Evolutionary conservation across 2,888 invertebrate species (phyloP).

Genomic region (Drosophila dives): DNA sequence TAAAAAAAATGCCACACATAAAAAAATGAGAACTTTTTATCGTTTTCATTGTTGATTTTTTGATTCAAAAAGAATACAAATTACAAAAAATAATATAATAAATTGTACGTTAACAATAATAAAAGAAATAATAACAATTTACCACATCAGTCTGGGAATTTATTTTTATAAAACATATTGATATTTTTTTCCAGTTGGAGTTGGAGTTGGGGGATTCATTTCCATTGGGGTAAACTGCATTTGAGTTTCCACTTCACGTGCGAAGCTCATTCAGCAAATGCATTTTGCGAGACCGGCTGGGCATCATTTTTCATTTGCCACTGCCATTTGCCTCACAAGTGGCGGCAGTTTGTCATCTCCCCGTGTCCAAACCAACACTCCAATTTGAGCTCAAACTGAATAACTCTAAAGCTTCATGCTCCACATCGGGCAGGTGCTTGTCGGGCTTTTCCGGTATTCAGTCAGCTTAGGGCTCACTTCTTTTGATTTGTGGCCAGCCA

Average conservation of each 20-base stretch:
- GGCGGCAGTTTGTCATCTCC: constrained; percentile 61
- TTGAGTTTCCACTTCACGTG: constrained; percentile 55
- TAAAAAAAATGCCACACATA: constrained; percentile 3
- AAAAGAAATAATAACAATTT: constrained; percentile 4
- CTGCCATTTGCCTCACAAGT: constrained; percentile 53
- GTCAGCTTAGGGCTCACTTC: constrained; percentile 26
- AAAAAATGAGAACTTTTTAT: background rate
- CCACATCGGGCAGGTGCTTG: constrained; percentile 43
- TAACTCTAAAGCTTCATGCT: constrained; percentile 17
- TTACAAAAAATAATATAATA: constrained; percentile 34
- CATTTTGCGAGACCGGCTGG: constrained; percentile 47
- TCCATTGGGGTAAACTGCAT: constrained; percentile 31
- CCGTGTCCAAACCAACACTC: constrained; percentile 12
- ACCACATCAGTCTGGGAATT: constrained; percentile 3
- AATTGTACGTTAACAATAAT: constrained; percentile 32
- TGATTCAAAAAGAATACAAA: background rate
- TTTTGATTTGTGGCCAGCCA: constrained; percentile 59
- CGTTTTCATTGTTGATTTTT: constrained; percentile 9
- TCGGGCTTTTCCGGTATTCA: constrained; percentile 29
- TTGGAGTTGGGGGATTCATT: constrained; percentile 7
- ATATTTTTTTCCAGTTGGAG: constrained; percentile 2
- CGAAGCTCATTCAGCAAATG: constrained; percentile 66
- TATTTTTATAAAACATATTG: constrained; percentile 25
- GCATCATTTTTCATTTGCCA: constrained; percentile 70
- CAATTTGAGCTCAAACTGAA: constrained; percentile 3